Evolutionary conservation across 2,113 vertebrate species (phyloP).

Genomic region (Anolis sagrei): DNA sequence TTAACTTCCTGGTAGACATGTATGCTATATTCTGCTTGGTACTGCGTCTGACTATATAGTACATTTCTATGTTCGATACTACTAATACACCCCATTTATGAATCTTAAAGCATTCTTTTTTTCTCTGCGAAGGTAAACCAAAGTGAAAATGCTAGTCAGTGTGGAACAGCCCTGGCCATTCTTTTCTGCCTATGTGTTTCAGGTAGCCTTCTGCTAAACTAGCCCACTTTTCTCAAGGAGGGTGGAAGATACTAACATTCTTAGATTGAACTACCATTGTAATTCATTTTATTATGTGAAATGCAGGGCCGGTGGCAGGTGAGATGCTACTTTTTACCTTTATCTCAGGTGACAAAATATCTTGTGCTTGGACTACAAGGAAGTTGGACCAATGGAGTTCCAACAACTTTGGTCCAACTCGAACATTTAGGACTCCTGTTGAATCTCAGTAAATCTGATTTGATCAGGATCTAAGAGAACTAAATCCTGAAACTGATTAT

Average conservation of each 20-base stretch:
- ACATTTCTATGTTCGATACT: too few relatives aligned
- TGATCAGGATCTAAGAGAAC: neutral
- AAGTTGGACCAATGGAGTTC: neutral
- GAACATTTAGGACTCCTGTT: neutral
- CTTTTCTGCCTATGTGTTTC: neutral
- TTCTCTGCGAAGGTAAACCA: neutral
- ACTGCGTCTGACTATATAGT: too few relatives aligned
- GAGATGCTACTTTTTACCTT: neutral
- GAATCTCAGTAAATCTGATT: neutral
- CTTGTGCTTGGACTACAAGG: neutral
- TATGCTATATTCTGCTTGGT: too few relatives aligned
- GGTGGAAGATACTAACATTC: neutral
- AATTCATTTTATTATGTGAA: too few relatives aligned
- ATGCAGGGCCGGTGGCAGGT: too few relatives aligned
- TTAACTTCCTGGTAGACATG: neutral
- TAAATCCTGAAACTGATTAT: neutral
- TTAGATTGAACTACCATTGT: neutral
- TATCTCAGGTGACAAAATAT: neutral
- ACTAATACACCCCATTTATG: too few relatives aligned
- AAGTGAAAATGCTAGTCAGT: neutral
- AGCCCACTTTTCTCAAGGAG: neutral
- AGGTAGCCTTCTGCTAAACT: neutral
- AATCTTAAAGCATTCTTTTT: too few relatives aligned
- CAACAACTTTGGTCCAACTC: neutral
- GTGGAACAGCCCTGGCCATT: neutral